These are phyloP conservation scores for Elephas maximus DNA, from an alignment of 2,113 vertebrate species.

Conservation along the genomic window DNA sequence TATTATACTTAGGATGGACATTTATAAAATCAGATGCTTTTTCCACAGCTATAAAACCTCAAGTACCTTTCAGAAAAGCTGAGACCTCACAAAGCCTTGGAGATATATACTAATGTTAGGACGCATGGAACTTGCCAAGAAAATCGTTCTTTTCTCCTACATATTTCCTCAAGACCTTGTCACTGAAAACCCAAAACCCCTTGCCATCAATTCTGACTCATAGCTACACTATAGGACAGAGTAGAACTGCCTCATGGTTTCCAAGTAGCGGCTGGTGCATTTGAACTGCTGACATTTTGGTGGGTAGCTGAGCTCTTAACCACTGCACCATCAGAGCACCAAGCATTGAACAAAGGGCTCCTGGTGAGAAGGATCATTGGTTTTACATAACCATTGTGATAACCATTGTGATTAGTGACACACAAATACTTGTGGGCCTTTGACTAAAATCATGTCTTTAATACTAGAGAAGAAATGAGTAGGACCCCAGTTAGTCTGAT, in stretches of 20 bases:
- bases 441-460: neutral
- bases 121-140: neutral
- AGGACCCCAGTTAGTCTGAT: conserved; percentile 30
- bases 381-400: conserved; percentile 21
- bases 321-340: too few species aligned
- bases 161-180: neutral
- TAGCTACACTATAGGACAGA: too few species aligned
- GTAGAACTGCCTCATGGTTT: too few species aligned
- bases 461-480: neutral
- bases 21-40: neutral
- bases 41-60: neutral
- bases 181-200: neutral
- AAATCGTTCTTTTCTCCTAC: neutral
- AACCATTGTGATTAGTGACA: conserved; percentile 33
- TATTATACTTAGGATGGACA: neutral
- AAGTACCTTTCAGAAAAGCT: neutral
- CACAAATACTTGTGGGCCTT: conserved; percentile 26
- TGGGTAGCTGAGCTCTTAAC: too few species aligned
- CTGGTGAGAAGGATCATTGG: neutral
- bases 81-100: neutral
- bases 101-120: neutral
- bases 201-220: too few species aligned
- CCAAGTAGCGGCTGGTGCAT: too few species aligned
- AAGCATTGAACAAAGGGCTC: neutral
- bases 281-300: too few species aligned